Evolutionary conservation across 2,113 vertebrate genomes (phyloP).

Genomic region (Psilopogon haemacephalus): DNA sequence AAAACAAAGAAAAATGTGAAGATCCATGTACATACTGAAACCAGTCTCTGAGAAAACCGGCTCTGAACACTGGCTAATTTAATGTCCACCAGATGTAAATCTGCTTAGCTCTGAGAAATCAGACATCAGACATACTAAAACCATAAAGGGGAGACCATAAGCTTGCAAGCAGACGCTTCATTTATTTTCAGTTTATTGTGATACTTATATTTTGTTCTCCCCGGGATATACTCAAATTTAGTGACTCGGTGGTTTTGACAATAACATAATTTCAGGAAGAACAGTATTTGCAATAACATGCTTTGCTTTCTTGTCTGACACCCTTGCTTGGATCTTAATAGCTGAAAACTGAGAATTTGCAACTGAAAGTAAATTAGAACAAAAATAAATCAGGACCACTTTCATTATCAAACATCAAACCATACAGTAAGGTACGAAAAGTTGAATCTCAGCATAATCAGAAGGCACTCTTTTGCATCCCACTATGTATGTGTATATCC

Average conservation of each 20-base stretch:
- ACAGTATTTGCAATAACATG: neutral
- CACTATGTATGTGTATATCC: neutral
- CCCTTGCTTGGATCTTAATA: neutral
- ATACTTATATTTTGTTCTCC: neutral
- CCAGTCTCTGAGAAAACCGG: neutral
- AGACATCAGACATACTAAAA: neutral
- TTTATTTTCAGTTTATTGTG: neutral
- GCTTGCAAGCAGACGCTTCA: neutral
- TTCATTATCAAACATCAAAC: neutral
- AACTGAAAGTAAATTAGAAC: neutral
- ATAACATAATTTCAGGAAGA: neutral
- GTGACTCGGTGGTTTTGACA: neutral
- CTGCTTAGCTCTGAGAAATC: neutral
- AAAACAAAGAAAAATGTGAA: neutral
- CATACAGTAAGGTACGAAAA: neutral
- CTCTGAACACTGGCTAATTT: neutral
- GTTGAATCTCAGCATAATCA: neutral
- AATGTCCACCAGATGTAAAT: neutral
- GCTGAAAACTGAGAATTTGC: neutral
- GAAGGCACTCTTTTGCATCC: neutral
- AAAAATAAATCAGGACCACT: neutral
- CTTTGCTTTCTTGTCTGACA: neutral
- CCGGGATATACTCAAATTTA: neutral
- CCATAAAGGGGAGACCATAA: neutral
- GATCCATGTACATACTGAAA: neutral